Evolutionary conservation across 2,113 vertebrate genomes (phyloP).

Genomic region (Lamprotornis superbus): DNA sequence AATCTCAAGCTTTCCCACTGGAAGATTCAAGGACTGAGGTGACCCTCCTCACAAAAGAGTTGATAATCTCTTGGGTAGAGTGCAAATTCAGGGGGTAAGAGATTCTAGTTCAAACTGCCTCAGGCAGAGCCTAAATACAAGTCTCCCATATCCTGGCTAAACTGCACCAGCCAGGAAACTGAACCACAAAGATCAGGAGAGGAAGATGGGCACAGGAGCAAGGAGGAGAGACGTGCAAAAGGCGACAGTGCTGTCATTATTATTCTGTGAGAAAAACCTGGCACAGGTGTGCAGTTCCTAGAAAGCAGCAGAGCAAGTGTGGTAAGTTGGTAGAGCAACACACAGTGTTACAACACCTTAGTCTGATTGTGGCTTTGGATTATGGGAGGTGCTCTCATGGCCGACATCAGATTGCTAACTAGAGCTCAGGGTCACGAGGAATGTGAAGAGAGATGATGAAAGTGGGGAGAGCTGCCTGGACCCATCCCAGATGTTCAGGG

Average conservation of each 20-base stretch:
- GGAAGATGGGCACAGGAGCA: not conserved
- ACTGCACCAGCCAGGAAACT: not conserved
- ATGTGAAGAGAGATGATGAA: not conserved
- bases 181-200: not conserved
- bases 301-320: not conserved
- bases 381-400: constrained; percentile 16
- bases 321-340: not conserved
- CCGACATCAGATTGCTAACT: constrained; percentile 35
- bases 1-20: not conserved
- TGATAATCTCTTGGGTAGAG: not conserved
- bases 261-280: constrained; percentile 15
- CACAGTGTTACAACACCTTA: not conserved
- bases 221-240: not conserved
- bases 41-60: not conserved
- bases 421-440: not conserved
- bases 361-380: not conserved
- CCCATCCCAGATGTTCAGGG: constrained; percentile 19
- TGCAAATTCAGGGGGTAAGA: not conserved
- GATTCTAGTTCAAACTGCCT: constrained; percentile 14
- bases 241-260: not conserved
- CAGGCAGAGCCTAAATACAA: not conserved
- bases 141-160: not conserved
- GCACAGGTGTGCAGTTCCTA: not conserved
- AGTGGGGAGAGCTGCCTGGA: constrained; percentile 19
- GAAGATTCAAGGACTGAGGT: not conserved